These are phyloP conservation scores for Eriosoma lanigerum DNA, from an alignment of 1,140 invertebrate species.

Conservation along the genomic window DNA sequence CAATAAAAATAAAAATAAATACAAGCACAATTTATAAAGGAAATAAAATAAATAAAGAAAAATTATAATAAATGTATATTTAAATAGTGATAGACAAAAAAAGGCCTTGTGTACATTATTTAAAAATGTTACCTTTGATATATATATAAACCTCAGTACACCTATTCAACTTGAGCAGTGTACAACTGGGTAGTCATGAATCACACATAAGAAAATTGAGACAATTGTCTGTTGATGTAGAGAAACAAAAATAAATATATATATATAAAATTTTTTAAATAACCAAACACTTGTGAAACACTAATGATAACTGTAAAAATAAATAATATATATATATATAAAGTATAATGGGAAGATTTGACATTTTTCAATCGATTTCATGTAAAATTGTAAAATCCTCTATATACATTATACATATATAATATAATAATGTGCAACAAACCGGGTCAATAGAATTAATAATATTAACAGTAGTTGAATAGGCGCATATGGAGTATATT, in stretches of 20 bases:
- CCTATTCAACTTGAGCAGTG: conserved; percentile 49
- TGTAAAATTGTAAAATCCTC: background rate
- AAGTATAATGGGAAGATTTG: no score
- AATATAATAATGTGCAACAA: no score
- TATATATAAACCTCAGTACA: conserved; percentile 35
- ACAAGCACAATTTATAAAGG: background rate
- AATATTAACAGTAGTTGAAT: conserved; percentile 39
- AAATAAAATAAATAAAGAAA: conserved; percentile 24
- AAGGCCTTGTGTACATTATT: conserved; percentile 51
- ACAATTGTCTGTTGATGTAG: conserved; percentile 22
- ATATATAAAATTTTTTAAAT: conserved; percentile 15
- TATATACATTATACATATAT: background rate
- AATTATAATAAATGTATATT: background rate
- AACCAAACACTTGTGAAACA: conserved; percentile 15
- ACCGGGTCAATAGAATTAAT: background rate
- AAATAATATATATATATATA: no score
- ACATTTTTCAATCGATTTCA: no score
- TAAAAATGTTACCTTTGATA: conserved; percentile 46
- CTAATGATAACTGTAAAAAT: conserved; percentile 24
- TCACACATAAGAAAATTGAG: conserved; percentile 43
- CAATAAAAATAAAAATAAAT: background rate
- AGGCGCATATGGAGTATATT: conserved; percentile 27
- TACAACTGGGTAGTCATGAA: conserved; percentile 36
- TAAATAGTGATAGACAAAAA: conserved; percentile 49
- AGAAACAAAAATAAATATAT: conserved; percentile 43